Evolutionary conservation across 1,140 invertebrate species (phyloP), one percentile per base, ranked within the genome.

Genomic region (Conopomorpha cramerella): DNA sequence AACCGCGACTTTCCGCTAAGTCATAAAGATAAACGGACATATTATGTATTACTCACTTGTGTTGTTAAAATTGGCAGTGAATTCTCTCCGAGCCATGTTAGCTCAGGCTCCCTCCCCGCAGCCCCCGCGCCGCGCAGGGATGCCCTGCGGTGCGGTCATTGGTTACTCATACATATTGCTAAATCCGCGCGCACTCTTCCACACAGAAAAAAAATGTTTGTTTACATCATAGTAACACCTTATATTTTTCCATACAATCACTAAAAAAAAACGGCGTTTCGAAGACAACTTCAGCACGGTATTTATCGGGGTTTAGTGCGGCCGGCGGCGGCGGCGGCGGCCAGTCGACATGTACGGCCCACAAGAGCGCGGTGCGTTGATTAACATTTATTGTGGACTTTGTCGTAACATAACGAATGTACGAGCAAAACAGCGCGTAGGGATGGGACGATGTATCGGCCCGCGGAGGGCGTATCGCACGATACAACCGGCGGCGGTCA

Each of bases 161-260:
- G 51, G 57, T 61, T 61, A 61, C 52, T 57, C 57, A 57, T 57
- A 53, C 57, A 57, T 57, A 47, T 57, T 56, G 56, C 54, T 49
- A 56, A 53, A 60, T 43, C 45, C 45, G 47, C 44, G 37, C 47
- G 38, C 37, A 42, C 41, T 39, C 41, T 43, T 43, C 30, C 43
- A 44, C 45, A 36, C 36, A 32, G n/a, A n/a, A n/a, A n/a, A n/a
- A n/a, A n/a, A 44, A 37, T 13, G 36, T 39, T 46, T 52, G 46
- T 52, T 52, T 52, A 46, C 46, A 49, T 49, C 43, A 23, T 23
- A 23, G 19, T 6, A 23, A 23, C 19, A 23, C 19, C 10, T 23
- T 6, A 6, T 23, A 23, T 23, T 10, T 6, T 23, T 6, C 19
- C 19, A 10, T 10, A 10, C 4, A 23, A 23, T 23, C 19, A 23